Evolutionary conservation across 1,140 invertebrate species (phyloP), one percentile per base, ranked within the genome.

Genomic region (Bradynema listronoti): DNA sequence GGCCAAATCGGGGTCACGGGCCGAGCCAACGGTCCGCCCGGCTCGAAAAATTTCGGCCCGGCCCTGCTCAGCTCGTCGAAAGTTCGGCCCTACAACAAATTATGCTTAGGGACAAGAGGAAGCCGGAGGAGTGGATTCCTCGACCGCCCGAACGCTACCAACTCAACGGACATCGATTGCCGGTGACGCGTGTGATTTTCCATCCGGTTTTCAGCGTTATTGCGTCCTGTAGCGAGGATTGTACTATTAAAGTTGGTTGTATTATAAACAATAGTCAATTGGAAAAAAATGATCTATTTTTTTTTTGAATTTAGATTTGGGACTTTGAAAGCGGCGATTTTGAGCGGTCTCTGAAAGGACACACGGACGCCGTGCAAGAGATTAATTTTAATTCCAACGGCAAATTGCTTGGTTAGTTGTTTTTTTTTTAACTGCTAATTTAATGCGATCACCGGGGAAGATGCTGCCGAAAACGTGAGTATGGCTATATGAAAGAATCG

Each of bases 311-410:
- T 2, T 51, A 83, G 82, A 87, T 96, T 63, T 98, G 93, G 93
- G 94, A 99, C 81, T 97, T 92, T 80, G 94, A 98, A 82, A 92
- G 87, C 64, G 94, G 94, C 50, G 91, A 97, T 79, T 97, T 90
- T 80, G 94, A 98, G 82, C 86, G 89, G 79, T 94, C 91, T 57
- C 82, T 99, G 2, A 97, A 97, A 81, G 94, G 93, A 25, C 94
- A 99, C 81, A 96, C 92, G 65, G 91, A 97, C 81, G 90, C 90
- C 71, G 91, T 99, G 49, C 93, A 98, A 81, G 94, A 99, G 80
- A 87, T 98, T 68, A 87, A 90, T 33, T 97, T 98, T 81, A 92
- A 97, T 82, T 82, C 85, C 56, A 86, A 86, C 72, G 91, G 91
- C 58, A 94, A 94, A 83, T 81, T 88, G 68, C 83, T 95, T 68